These are phyloP conservation scores for Trematocara unimaculatum DNA, from an alignment of 2,113 vertebrate species.

Conservation along the genomic window DNA sequence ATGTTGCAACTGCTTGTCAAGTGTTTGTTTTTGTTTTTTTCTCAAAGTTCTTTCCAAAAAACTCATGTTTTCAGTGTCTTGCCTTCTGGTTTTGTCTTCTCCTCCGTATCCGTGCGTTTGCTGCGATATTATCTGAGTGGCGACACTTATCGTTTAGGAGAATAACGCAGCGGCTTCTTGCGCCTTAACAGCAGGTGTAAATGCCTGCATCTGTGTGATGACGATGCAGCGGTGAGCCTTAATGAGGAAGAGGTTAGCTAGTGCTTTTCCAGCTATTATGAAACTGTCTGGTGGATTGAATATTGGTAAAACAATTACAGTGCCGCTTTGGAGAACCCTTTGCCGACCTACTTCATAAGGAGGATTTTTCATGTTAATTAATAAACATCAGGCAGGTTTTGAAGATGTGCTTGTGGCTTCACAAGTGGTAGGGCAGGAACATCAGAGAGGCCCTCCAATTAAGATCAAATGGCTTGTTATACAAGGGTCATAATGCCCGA, in stretches of 20 bases:
- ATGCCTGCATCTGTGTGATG: not conserved
- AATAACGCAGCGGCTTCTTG: not conserved
- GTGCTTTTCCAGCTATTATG: not conserved
- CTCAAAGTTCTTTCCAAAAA: not conserved
- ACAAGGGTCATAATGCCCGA: not conserved
- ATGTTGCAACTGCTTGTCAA: not conserved
- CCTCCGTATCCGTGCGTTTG: not conserved
- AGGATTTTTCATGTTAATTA: not conserved
- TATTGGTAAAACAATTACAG: not conserved
- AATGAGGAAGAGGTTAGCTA: not conserved
- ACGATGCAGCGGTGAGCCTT: not conserved
- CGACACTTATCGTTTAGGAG: not conserved
- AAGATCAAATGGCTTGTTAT: constrained; percentile 35
- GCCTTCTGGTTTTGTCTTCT: not conserved
- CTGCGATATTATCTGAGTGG: not conserved
- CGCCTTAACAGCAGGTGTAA: not conserved
- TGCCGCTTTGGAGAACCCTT: not conserved
- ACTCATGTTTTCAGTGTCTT: not conserved
- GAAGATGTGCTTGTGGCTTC: not conserved
- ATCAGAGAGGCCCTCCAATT: constrained; percentile 31
- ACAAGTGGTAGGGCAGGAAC: not conserved
- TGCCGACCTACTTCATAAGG: not conserved
- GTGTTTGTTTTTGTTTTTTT: not conserved
- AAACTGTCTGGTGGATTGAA: not conserved
- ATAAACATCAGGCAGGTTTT: not conserved